Conservation (phyloP, 2,888 invertebrate species). For the Pinctada fucata region DNA sequence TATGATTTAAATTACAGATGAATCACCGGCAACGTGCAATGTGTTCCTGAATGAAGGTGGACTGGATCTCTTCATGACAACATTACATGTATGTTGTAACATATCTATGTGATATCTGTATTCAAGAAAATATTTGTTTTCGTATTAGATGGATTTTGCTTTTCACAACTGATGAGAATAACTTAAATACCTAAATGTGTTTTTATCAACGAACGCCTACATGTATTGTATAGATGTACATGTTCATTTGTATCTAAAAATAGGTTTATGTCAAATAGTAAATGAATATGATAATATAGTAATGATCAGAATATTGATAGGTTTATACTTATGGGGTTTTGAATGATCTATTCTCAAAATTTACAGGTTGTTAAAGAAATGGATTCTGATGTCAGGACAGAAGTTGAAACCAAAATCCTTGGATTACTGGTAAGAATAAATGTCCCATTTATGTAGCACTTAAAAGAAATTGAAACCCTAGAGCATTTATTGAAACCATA, state of each 20-base stretch:
- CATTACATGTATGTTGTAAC: conserved; percentile 79
- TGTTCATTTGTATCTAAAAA: too few species aligned
- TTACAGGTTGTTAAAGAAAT: conserved; percentile 80
- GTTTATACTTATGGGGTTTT: too few species aligned
- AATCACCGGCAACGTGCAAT: conserved; percentile 84
- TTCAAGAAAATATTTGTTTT: conserved; percentile 12
- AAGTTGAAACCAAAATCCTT: conserved; percentile 86
- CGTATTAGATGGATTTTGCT: not conserved
- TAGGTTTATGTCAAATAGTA: too few species aligned
- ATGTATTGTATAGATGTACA: too few species aligned
- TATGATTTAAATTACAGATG: conserved; percentile 79
- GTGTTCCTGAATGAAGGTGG: conserved; percentile 85
- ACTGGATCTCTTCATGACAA: conserved; percentile 82
- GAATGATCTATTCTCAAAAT: too few species aligned
- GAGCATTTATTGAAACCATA: too few species aligned
- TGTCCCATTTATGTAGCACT: not conserved
- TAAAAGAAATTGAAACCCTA: too few species aligned
- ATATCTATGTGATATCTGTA: not conserved
- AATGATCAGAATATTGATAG: too few species aligned
- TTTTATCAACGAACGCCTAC: too few species aligned
- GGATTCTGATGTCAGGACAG: conserved; percentile 77
- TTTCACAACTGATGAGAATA: too few species aligned
- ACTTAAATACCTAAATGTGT: too few species aligned
- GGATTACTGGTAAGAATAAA: conserved; percentile 80
- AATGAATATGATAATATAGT: too few species aligned